Percentiles rank a stretch among this genome's conserved stretches.
These are phyloP conservation scores for Strigamia crassipes DNA, from an alignment of 2,888 invertebrate species.

Conservation along the genomic window DNA sequence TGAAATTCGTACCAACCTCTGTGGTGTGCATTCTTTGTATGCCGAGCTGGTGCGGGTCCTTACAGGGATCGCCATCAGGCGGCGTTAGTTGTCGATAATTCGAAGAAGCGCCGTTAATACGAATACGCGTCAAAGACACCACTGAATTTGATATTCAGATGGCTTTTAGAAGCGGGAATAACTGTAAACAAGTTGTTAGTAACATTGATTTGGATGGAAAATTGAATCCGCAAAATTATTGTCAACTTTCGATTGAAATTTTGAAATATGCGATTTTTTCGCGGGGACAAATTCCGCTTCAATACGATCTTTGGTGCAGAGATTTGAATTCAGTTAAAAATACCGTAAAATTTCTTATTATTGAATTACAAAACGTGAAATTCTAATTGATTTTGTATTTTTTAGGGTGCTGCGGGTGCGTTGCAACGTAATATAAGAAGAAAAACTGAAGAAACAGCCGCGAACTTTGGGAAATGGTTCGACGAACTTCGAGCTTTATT, in stretches of 20 bases:
- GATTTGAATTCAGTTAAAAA: neutral
- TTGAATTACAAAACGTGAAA: neutral
- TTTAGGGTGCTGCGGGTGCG: neutral
- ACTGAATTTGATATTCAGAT: neutral
- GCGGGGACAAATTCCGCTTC: slow-evolving; percentile 45
- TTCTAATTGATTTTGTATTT: neutral
- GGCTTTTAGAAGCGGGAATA: neutral
- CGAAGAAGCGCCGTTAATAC: neutral
- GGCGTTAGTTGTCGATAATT: neutral
- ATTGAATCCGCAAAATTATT: neutral
- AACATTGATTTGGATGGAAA: slow-evolving; percentile 36
- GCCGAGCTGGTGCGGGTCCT: neutral
- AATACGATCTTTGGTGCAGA: neutral
- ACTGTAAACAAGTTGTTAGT: neutral
- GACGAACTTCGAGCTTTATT: neutral
- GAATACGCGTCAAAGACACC: neutral
- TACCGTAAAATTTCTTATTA: neutral
- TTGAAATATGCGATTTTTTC: slow-evolving; percentile 41
- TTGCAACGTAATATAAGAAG: neutral
- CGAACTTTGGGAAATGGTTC: neutral
- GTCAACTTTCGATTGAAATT: slow-evolving; percentile 37
- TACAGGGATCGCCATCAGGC: neutral
- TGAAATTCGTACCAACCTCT: neutral
- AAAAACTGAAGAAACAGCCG: neutral
- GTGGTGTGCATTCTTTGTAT: neutral